Evolutionary conservation across 2,888 invertebrate genomes (phyloP).

Genomic region (Polydrusus pterygomalis): DNA sequence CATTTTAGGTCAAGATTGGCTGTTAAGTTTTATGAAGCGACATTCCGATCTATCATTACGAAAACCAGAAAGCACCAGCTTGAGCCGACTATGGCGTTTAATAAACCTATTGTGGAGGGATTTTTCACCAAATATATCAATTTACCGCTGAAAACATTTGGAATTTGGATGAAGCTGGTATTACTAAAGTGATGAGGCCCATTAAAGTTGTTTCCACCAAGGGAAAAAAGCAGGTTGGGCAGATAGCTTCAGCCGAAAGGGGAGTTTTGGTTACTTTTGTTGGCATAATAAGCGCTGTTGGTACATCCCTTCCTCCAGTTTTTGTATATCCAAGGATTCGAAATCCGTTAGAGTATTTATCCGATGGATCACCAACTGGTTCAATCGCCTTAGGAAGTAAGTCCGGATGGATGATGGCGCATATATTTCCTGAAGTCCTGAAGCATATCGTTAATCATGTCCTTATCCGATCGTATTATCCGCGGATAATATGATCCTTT

Average conservation of each 20-base stretch:
- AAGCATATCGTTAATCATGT: too few species aligned
- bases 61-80: conserved; percentile 49
- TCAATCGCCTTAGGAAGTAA: conserved; percentile 45
- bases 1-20: conserved; percentile 42
- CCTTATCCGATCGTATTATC: too few species aligned
- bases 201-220: conserved; percentile 27
- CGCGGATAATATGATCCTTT: too few species aligned
- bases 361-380: conserved; percentile 34
- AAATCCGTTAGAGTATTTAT: conserved; percentile 40
- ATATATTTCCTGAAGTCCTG: too few species aligned
- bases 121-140: too few species aligned
- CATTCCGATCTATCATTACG: conserved; percentile 44
- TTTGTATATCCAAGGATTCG: conserved; percentile 31
- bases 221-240: conserved; percentile 39
- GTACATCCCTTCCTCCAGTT: conserved; percentile 6
- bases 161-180: conserved; percentile 41
- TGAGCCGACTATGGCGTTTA: not conserved
- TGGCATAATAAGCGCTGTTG: not conserved
- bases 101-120: conserved; percentile 29
- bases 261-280: not conserved
- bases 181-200: not conserved
- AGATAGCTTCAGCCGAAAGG: conserved; percentile 24
- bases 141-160: not conserved
- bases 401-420: conserved; percentile 43
- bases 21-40: conserved; percentile 44